A percentile compares a stretch with the other conserved stretches of the same genome.
Evolutionary conservation across 1,140 invertebrate genomes (phyloP).

Genomic region (Xylocopa sonorina): DNA sequence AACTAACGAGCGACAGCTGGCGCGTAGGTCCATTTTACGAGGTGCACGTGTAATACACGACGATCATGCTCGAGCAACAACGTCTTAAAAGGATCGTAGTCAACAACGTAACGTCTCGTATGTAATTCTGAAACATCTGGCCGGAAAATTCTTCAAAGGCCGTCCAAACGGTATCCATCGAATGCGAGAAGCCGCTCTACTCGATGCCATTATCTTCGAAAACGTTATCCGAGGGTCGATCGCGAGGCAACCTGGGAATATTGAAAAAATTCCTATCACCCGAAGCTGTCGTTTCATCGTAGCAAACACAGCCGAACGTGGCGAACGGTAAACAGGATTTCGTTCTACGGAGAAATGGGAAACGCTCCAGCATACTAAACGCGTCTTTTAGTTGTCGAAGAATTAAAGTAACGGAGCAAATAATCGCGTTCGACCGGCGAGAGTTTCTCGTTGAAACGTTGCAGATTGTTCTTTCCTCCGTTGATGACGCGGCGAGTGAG

Average conservation of each 20-base stretch:
- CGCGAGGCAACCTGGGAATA: background rate
- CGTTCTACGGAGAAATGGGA: constrained; percentile 11
- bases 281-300: background rate
- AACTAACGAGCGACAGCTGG: no score
- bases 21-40: no score
- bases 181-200: background rate
- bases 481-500: background rate
- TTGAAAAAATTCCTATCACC: constrained; percentile 41
- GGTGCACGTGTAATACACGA: no score
- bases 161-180: no score
- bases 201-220: background rate
- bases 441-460: background rate
- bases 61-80: no score
- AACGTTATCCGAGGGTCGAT: background rate
- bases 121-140: no score
- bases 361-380: background rate
- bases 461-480: background rate
- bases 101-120: no score
- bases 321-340: constrained; percentile 25
- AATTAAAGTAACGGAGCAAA: constrained; percentile 68
- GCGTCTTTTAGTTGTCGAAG: constrained; percentile 48
- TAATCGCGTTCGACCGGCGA: constrained; percentile 60
- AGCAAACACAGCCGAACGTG: background rate
- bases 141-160: background rate
- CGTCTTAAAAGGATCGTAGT: no score